Evolutionary conservation across 1,140 invertebrate species (phyloP), one percentile per base, ranked within the genome.

Genomic region (Calephelis nemesis): DNA sequence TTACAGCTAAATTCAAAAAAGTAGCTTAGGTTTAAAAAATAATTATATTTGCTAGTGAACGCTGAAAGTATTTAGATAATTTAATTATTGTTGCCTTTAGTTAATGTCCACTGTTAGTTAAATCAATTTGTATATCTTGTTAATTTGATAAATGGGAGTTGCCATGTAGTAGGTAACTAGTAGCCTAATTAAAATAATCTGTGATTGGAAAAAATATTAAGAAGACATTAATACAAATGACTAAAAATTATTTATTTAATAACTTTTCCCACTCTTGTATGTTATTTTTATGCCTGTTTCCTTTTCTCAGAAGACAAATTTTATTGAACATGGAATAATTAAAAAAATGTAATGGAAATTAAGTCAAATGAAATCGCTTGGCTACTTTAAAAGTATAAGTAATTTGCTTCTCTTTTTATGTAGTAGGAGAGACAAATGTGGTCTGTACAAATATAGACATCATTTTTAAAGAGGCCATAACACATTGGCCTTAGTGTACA

Each of bases 131-230:
- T 45, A 45, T 45, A 45, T 7, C 8, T 45, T 45, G 42, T 13
- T 52, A 45, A 45, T 7, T 45, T 45, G 42, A 52, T 52, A 9
- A 52, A 15, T 52, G 9, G 15, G 13, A 52, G 12, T 52, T 13
- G 50, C 13, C 50, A 52, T 54, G 19, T 10, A 8, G 15, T 19
- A 54, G 6, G 15, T 54, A 54, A 54, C 15, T 19, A 54, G 52
- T 54, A 54, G 19, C 13, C n/a, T 52, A 13, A 52, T 15, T 52
- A 52, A n/a, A 52, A 15, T 15, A 52, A 52, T 54, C 50, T 52
- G 50, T 52, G 50, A 52, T 52, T 52, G 30, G 30, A 52, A 52
- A 52, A 9, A n/a, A 50, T 50, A 12, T 15, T 52, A 52, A n/a
- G 7, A 9, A 52, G 11, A 8, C 19, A 54, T 54, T 54, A 19